Base-by-base conservation (phyloP, 2,888 invertebrate species). In the Parnassius apollo region DNA sequence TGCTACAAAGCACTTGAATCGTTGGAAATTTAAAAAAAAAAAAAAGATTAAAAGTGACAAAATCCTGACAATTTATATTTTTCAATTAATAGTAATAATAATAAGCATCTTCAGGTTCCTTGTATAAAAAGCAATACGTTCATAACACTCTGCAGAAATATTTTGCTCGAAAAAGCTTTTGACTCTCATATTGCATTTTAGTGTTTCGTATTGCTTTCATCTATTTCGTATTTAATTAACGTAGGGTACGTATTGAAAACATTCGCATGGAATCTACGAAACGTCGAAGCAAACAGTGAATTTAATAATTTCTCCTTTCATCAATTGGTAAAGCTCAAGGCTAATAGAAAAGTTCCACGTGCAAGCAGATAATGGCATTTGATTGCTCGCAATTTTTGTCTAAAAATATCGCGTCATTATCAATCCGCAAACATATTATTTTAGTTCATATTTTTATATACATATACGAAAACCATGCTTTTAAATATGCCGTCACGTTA, bases 301-400 rank as follows among this genome's bases (percentile, higher is more conserved):
- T 59, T 18, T n/a, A 54, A 62, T 58, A 54, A 62, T 53, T 50
- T 59, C 58, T 45, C 59, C 44, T 25, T 52, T n/a, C 42, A 42
- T 52, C 45, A 46, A 51, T 56, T 50, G 42, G 59, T 56, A 57
- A 57, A 56, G 9, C 52, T 59, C 66, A 66, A 62, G 54, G 65
- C 55, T 61, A 61, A 65, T 66, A 64, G 66, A 75, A 65, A 71
- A 55, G 69, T 67, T 80, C 78, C 86, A 85, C 86, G 85, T 80
- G 86, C 78, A 78, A 76, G 75, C 69, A 18, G 60, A 60, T 59
- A 77, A 84, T 85, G 73, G 76, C 62, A 66, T 58, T 65, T 78
- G 72, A 77, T 77, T 76, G 68, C 66, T 69, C 61, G 66, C 68
- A 76, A 76, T 76, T 78, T 77, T 76, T 59, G 50, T 64, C 64